These are phyloP conservation scores for Numenius phaeopus DNA, from an alignment of 2,797 vertebrate species.

Conservation along the genomic window DNA sequence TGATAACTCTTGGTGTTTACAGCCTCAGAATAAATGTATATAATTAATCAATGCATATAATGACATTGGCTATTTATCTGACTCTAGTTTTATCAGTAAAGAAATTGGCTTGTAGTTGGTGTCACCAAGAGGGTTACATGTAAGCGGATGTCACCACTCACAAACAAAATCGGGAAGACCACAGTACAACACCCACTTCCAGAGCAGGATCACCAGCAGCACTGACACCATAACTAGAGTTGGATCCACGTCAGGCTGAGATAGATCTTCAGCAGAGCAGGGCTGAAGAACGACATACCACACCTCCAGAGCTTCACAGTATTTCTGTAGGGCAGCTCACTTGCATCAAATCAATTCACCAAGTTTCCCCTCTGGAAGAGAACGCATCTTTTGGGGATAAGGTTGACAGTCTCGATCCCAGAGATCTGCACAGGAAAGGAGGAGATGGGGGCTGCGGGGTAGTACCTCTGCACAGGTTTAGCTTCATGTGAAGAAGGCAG, in stretches of 20 bases:
- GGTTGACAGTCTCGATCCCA: neutral
- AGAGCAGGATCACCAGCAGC: neutral
- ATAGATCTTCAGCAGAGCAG: neutral
- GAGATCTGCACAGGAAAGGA: neutral
- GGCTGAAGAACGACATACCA: neutral
- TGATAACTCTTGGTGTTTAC: neutral
- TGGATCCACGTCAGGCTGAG: neutral
- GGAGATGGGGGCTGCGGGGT: neutral
- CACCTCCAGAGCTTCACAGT: neutral
- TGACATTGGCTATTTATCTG: neutral
- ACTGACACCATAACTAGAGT: accelerated
- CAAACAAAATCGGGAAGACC: neutral
- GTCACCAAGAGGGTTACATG: neutral
- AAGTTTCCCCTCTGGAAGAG: neutral
- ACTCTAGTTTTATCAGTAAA: neutral
- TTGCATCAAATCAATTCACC: neutral
- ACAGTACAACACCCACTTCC: neutral
- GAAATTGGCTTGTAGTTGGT: neutral
- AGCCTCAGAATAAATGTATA: neutral
- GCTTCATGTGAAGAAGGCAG: neutral
- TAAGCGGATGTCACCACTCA: neutral
- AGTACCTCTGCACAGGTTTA: neutral
- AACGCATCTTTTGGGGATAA: neutral
- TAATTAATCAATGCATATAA: neutral
- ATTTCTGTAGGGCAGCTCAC: neutral